Conservation (phyloP, 2,797 vertebrate species). For the Poeciliopsis turneri region DNA sequence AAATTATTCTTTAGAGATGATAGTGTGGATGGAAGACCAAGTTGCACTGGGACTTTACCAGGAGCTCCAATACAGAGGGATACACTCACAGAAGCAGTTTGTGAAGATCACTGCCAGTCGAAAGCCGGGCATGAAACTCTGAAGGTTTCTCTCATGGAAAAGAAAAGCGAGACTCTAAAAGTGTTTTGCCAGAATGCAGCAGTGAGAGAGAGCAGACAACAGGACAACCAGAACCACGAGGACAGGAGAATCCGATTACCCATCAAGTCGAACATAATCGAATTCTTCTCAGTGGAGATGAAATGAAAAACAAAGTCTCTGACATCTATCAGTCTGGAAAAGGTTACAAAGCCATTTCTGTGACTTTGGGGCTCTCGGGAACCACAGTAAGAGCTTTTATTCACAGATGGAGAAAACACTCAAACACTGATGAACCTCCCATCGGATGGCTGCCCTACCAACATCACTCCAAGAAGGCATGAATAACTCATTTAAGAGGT, state of each 20-base stretch:
- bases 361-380: background rate
- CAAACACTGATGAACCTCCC: background rate
- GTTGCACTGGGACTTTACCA: background rate
- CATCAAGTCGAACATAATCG: background rate
- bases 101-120: background rate
- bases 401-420: background rate
- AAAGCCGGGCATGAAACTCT: background rate
- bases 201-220: background rate
- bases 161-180: background rate
- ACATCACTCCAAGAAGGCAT: background rate
- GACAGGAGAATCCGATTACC: background rate
- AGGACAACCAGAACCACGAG: background rate
- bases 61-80: background rate
- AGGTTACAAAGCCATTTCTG: background rate
- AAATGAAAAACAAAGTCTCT: conserved; percentile 1
- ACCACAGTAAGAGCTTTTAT: background rate
- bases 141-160: background rate
- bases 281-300: background rate
- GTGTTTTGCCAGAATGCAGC: background rate
- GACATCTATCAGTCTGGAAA: background rate
- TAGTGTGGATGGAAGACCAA: background rate
- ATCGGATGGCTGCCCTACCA: background rate
- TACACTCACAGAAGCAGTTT: background rate
- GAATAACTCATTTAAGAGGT: background rate
- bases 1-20: background rate